These are phyloP conservation scores for Drosophila nasuta DNA, from an alignment of 1,140 invertebrate species.

Conservation along the genomic window DNA sequence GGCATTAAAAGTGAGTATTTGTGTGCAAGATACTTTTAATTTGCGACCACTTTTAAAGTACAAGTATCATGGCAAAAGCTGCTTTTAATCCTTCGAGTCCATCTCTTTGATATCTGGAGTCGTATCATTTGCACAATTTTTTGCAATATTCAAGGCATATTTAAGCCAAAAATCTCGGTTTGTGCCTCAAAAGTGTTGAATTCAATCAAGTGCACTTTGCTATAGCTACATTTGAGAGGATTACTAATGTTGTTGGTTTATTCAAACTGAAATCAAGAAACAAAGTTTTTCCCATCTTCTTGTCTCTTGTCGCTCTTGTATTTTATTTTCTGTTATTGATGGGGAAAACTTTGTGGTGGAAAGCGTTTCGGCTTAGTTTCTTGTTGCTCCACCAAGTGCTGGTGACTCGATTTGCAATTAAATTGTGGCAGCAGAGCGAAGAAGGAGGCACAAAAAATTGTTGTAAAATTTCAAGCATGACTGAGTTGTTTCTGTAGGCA, in stretches of 20 bases:
- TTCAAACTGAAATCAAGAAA: conserved; percentile 22
- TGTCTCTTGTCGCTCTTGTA: not conserved
- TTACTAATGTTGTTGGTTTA: conserved; percentile 10
- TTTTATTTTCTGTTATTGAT: conserved; percentile 21
- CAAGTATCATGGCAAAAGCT: not conserved
- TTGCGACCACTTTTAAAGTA: too few species aligned
- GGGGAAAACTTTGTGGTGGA: conserved; percentile 6
- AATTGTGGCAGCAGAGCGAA: conserved; percentile 10
- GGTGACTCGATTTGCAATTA: conserved; percentile 51
- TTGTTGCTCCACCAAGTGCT: conserved; percentile 8
- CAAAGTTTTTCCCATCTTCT: conserved; percentile 14
- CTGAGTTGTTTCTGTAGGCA: conserved; percentile 64
- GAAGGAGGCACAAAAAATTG: conserved; percentile 33
- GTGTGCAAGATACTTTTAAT: too few species aligned
- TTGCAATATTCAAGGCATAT: not conserved
- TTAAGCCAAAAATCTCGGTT: not conserved
- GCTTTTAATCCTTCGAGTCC: not conserved
- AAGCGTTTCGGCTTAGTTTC: conserved; percentile 6
- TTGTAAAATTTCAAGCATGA: conserved; percentile 64
- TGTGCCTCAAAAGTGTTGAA: conserved; percentile 7
- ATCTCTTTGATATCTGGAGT: not conserved
- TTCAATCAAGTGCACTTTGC: not conserved
- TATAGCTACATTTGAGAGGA: conserved; percentile 18
- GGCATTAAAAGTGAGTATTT: too few species aligned
- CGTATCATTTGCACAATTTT: not conserved